Conservation (phyloP, 2,797 vertebrate species). For the Darevskia nairensis region DNA sequence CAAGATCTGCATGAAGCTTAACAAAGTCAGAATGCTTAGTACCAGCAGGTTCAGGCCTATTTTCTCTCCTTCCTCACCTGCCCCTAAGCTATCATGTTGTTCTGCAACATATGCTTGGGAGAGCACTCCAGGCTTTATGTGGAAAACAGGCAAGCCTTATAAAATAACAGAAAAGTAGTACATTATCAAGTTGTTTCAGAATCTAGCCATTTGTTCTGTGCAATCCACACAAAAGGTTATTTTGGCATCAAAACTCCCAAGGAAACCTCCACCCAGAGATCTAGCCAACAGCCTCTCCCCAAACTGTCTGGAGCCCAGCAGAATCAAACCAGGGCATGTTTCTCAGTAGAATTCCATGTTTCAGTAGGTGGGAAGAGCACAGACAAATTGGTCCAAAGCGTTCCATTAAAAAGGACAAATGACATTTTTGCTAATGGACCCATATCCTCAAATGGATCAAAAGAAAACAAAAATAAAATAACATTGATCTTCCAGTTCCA, state of each 20-base stretch:
- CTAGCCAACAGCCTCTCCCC: slow-evolving; percentile 45
- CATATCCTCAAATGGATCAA: slow-evolving; percentile 53
- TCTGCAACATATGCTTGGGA: not conserved
- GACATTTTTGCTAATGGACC: slow-evolving; percentile 24
- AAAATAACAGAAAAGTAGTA: not conserved
- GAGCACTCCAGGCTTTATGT: not conserved
- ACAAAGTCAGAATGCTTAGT: not conserved
- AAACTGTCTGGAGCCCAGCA: slow-evolving; percentile 48
- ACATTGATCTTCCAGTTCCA: not conserved
- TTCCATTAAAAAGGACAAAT: not conserved
- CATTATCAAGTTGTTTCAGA: not conserved
- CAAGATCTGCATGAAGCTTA: not conserved
- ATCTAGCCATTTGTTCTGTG: not conserved
- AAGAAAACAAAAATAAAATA: slow-evolving; percentile 32
- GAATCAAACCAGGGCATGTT: slow-evolving; percentile 37
- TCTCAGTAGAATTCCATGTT: slow-evolving; percentile 30
- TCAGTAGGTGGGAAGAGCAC: not conserved
- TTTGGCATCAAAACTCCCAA: not conserved
- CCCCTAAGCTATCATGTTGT: not conserved
- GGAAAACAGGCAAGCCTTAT: not conserved
- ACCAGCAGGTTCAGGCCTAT: not conserved
- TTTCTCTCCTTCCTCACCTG: not conserved
- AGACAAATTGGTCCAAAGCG: not conserved
- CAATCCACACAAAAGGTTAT: slow-evolving; percentile 37
- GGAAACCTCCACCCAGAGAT: slow-evolving; percentile 6